Percentiles rank a stretch among this genome's conserved stretches.
Conservation (phyloP, 2,888 invertebrate genomes). For the Gastracanthus pulcherrimus region DNA sequence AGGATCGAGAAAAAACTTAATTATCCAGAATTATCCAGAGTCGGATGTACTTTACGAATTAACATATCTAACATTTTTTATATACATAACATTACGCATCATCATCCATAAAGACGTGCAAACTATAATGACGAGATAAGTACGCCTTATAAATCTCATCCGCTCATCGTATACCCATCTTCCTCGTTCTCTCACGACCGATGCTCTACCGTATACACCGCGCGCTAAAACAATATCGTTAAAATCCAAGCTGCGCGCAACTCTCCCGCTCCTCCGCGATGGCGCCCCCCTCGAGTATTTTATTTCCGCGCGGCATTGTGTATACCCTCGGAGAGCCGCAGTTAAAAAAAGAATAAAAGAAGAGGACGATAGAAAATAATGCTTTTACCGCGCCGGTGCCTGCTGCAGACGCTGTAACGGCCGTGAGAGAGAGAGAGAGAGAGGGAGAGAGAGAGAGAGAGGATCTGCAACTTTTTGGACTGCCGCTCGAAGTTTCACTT, state of each 20-base stretch:
- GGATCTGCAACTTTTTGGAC: no score
- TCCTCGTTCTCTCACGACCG: background rate
- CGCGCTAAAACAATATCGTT: conserved; percentile 18
- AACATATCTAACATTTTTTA: no score
- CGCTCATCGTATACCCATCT: background rate
- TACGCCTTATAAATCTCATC: conserved; percentile 8
- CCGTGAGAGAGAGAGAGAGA: no score
- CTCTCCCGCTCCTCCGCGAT: background rate
- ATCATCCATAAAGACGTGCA: background rate
- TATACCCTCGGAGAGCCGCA: background rate
- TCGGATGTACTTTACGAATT: no score
- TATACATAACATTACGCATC: background rate
- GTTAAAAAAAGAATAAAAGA: no score
- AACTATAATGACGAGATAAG: background rate
- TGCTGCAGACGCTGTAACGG: no score
- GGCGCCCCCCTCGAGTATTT: background rate
- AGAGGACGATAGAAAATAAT: background rate
- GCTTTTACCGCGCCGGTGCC: background rate
- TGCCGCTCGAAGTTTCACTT: no score
- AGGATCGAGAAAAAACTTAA: no score
- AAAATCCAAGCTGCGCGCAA: background rate
- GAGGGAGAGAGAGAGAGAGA: no score
- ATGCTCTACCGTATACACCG: background rate
- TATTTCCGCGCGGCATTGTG: background rate
- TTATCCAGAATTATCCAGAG: no score